Evolutionary conservation across 2,113 vertebrate species (phyloP).

Genomic region (Spilogale gracilis): DNA sequence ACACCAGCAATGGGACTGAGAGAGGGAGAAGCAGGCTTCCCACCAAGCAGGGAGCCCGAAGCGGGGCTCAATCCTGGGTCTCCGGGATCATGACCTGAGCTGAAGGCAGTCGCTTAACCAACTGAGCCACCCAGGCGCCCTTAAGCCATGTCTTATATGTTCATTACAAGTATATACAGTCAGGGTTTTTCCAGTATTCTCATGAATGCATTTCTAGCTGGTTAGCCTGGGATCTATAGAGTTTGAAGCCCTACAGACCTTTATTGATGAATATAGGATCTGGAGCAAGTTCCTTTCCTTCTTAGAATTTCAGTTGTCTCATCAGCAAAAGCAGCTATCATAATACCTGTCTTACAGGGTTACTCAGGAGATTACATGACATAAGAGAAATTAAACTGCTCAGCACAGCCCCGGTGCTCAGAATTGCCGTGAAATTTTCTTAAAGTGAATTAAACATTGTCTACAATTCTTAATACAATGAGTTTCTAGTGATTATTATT

Average conservation of each 20-base stretch:
- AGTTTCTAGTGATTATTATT: conserved; percentile 14
- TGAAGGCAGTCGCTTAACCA: too few relatives aligned
- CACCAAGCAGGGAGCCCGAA: too few relatives aligned
- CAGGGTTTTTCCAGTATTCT: background rate
- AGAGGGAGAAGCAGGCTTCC: too few relatives aligned
- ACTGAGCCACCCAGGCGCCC: too few relatives aligned
- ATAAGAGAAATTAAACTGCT: background rate
- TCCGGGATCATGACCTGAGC: too few relatives aligned
- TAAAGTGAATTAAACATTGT: background rate
- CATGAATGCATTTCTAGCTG: background rate
- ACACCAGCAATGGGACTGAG: too few relatives aligned
- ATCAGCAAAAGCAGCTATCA: background rate
- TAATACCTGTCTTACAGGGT: background rate
- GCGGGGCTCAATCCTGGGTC: too few relatives aligned
- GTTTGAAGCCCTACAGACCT: background rate
- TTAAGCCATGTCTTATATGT: background rate
- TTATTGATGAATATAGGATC: background rate
- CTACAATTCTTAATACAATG: background rate
- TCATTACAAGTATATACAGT: background rate
- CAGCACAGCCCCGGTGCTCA: background rate
- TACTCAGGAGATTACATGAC: background rate
- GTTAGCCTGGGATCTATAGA: background rate
- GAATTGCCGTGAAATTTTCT: background rate
- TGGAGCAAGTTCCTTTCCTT: background rate
- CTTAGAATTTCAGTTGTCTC: background rate